phyloP scores from a whole-genome alignment of 2,888 invertebrate species.

The Sminthurinus aureus region DNA sequence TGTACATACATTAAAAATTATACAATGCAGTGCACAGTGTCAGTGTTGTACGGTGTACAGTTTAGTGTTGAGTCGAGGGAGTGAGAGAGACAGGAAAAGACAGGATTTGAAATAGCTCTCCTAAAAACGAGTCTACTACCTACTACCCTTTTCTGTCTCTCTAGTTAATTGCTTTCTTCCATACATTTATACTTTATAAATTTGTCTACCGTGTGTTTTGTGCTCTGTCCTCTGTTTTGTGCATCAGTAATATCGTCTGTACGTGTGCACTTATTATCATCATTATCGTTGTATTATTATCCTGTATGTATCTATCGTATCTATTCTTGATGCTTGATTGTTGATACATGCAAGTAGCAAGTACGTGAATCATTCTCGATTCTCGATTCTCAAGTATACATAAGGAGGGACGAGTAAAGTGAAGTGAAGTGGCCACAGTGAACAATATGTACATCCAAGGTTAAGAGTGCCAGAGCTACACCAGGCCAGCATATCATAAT shows the following conservation, averaged over 20 bases:
- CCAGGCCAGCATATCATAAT: too few species aligned
- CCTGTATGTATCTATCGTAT: too few species aligned
- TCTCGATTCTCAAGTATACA: too few species aligned
- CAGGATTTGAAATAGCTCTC: not conserved
- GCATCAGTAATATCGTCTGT: too few species aligned
- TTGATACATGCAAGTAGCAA: too few species aligned
- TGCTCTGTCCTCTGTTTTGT: not conserved
- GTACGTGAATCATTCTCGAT: too few species aligned
- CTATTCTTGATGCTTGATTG: too few species aligned
- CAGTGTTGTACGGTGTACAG: slow-evolving; percentile 8
- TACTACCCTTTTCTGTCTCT: too few species aligned
- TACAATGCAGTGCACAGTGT: not conserved
- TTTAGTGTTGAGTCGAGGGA: not conserved
- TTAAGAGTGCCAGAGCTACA: not conserved
- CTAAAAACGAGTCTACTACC: not conserved
- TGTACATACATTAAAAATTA: not conserved
- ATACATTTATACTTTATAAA: too few species aligned
- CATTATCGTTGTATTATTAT: not conserved
- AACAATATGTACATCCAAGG: slow-evolving; percentile 13
- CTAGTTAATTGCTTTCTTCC: too few species aligned
- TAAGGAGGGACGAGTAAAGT: not conserved
- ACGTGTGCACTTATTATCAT: too few species aligned
- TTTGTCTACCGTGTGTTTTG: too few species aligned
- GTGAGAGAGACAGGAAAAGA: slow-evolving; percentile 21
- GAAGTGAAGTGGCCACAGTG: slow-evolving; percentile 18